Conservation (phyloP, 1,140 invertebrate species). For the Eueides isabella region DNA sequence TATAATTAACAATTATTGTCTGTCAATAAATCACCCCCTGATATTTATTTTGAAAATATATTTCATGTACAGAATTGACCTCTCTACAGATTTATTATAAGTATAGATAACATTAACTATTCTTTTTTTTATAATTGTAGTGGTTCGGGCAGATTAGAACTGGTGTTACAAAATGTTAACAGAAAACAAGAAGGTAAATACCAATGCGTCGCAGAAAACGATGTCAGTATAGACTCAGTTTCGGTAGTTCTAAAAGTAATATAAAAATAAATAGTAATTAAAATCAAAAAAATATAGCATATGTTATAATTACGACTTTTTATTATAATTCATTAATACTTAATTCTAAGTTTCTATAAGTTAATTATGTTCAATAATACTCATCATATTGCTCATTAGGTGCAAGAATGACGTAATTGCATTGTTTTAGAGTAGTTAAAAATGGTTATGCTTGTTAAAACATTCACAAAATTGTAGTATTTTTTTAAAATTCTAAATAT, state of each 20-base stretch:
- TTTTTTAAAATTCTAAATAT: no score
- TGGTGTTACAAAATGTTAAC: conserved; percentile 44
- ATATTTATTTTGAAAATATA: no score
- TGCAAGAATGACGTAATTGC: neutral
- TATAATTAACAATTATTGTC: no score
- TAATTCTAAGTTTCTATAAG: neutral
- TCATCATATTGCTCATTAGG: neutral
- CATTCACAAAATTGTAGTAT: no score
- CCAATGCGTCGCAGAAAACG: conserved; percentile 54
- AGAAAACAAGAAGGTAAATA: conserved; percentile 50
- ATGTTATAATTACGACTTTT: neutral
- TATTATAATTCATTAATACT: neutral
- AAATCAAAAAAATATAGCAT: neutral
- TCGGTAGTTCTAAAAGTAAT: conserved; percentile 44
- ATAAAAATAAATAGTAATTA: conserved; percentile 11
- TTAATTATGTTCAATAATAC: neutral
- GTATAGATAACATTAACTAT: no score
- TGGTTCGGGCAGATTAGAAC: conserved; percentile 40
- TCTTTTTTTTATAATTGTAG: conserved; percentile 47
- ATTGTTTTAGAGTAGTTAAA: no score
- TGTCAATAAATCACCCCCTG: no score
- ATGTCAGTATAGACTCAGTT: conserved; percentile 44
- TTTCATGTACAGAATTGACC: no score
- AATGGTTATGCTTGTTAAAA: no score
- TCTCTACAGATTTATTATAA: no score